Evolutionary conservation across 23 tunicate genomes (phyloP), one percentile per base, ranked within the genome.

Genomic region (Styela plicata): DNA sequence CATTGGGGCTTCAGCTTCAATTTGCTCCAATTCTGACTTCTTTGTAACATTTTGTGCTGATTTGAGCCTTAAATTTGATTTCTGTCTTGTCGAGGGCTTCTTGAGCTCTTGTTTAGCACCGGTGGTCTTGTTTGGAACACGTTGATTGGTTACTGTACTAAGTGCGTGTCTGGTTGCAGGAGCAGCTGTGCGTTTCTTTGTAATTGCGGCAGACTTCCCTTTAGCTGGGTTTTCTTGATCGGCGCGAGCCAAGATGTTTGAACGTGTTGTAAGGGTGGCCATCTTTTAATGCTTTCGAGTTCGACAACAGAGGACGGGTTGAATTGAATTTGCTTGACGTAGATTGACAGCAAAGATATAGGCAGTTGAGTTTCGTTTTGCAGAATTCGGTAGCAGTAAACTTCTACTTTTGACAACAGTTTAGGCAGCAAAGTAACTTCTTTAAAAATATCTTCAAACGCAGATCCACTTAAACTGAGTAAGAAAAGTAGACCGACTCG

Each of bases 181-280:
- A 24, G 69, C 36, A 0, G 94, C 94, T 16, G 96, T 36, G 25
- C 96, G 63, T 69, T 90, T 90, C 80, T 90, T 90, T 16, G 85
- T 85, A 53, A 90, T 75, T n/a, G 96, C 89, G 63, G 68, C 84
- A 28, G 69, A 53, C 30, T 85, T 77, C 44, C 52, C 33, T 27
- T 37, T 37, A 26, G 26, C 66, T 18, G 85, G 81, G 24, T 76
- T 76, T 31, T 76, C 81, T 53, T 76, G 81, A 17, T 53, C 81
- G 57, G 13, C 57, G n/a, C 57, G 57, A 44, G 57, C 7, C 57
- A 44, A 44, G 13, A 44, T 13, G 13, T 44, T 44, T 5, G 57
- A 7, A 44, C 57, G 57, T 5, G 57, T 44, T 5, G 57, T 44
- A 44, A 44, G 57, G 57, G 57, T 44, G 13, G 57, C 57, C 57